Evolutionary conservation across 2,797 vertebrate genomes (phyloP).

Genomic region (Nyctalus aviator): DNA sequence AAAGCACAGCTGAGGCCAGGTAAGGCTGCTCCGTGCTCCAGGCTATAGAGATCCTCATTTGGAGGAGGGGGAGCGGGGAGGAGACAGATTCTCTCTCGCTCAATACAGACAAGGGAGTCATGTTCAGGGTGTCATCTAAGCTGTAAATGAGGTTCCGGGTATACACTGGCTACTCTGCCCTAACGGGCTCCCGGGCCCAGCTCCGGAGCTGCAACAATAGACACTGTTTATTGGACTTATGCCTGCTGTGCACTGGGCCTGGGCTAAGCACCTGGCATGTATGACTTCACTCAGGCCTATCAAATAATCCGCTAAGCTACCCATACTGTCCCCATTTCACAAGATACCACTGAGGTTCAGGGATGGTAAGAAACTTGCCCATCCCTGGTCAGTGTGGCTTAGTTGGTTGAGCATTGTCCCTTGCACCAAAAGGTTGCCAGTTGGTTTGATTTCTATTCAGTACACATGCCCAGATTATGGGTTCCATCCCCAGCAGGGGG

Average conservation of each 20-base stretch:
- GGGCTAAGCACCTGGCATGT: neutral
- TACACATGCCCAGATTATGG: neutral
- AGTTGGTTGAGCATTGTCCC: neutral
- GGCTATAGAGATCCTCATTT: neutral
- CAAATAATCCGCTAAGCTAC: constrained; percentile 5
- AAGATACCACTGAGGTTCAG: neutral
- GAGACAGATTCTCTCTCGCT: neutral
- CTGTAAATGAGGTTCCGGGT: neutral
- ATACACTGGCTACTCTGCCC: neutral
- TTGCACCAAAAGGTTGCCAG: neutral
- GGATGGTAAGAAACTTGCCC: constrained; percentile 12
- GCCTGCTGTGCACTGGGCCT: neutral
- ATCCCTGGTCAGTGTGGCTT: neutral
- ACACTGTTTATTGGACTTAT: neutral
- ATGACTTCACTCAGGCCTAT: neutral
- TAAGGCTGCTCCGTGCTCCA: neutral
- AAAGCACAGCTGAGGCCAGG: neutral
- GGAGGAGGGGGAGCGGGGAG: neutral
- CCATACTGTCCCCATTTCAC: neutral
- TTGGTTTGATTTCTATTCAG: neutral
- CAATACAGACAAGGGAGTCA: neutral
- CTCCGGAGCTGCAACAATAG: neutral
- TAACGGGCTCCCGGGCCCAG: neutral
- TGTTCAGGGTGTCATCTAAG: neutral
- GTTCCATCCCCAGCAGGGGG: neutral